Conservation (phyloP, 2,113 vertebrate species). For the Panurus biarmicus region DNA sequence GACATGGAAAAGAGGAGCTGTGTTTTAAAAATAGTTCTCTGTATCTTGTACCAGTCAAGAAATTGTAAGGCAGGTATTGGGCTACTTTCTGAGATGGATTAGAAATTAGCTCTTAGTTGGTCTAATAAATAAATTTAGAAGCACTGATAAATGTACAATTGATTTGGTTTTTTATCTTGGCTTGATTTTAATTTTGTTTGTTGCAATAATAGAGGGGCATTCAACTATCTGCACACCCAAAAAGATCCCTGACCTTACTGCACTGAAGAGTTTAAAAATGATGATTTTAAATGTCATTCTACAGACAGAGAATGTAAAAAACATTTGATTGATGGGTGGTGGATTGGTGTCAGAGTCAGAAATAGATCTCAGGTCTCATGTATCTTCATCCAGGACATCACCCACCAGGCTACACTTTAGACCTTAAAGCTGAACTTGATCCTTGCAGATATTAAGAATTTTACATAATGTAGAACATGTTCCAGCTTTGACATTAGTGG, state of each 20-base stretch:
- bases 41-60: neutral
- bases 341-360: neutral
- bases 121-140: neutral
- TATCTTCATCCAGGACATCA: neutral
- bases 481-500: neutral
- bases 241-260: neutral
- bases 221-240: neutral
- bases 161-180: neutral
- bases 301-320: neutral
- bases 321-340: neutral
- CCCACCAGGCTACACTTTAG: neutral
- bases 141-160: neutral
- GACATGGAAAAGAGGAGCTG: neutral
- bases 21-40: neutral
- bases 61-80: neutral
- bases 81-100: neutral
- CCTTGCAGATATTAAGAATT: neutral
- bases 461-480: neutral
- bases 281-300: neutral
- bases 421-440: neutral
- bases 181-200: neutral
- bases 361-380: neutral
- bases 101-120: neutral
- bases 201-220: neutral
- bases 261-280: neutral